Conservation (phyloP, 2,113 vertebrate species). For the Cisticola juncidis region DNA sequence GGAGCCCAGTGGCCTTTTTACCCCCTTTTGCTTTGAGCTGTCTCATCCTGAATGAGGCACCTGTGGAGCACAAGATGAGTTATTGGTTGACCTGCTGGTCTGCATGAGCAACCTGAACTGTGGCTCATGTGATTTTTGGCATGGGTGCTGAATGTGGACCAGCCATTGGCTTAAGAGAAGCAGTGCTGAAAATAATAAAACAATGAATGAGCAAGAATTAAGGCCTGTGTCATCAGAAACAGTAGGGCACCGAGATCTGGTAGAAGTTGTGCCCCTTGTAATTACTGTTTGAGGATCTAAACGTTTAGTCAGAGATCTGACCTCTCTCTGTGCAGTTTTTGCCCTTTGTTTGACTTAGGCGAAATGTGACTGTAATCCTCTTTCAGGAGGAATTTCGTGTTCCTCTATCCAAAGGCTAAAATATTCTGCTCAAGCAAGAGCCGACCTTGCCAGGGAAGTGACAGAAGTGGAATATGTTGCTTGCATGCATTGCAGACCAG, state of each 20-base stretch:
- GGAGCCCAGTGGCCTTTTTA: neutral
- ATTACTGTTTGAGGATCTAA: neutral
- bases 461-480: neutral
- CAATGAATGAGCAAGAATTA: neutral
- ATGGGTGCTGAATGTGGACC: neutral
- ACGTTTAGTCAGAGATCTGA: neutral
- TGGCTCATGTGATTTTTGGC: neutral
- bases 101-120: neutral
- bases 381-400: neutral
- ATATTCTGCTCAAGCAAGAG: neutral
- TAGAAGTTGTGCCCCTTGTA: neutral
- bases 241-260: neutral
- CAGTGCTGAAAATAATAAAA: neutral
- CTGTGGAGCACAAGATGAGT: neutral
- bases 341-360: neutral
- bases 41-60: neutral
- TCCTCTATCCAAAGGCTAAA: neutral
- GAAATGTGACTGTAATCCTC: neutral
- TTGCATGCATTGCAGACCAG: neutral
- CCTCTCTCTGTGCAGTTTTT: neutral
- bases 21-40: neutral
- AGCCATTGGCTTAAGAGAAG: neutral
- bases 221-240: neutral
- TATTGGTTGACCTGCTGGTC: neutral
- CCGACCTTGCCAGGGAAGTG: neutral